Base-by-base conservation (phyloP, 2,797 vertebrate species). In the Lepilemur septentrionalis region DNA sequence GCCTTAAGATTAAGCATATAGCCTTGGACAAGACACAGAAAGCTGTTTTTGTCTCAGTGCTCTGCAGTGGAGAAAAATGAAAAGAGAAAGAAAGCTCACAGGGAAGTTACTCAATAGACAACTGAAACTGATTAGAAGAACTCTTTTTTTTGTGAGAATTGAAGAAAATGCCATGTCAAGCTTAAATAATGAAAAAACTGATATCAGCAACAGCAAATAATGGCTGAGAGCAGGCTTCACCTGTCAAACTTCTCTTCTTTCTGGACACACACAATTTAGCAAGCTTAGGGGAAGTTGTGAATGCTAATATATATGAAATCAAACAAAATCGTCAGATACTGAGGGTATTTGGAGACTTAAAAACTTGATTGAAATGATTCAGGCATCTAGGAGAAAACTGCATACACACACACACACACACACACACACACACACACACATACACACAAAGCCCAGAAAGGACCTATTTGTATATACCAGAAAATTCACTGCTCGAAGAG, bases 111-210 rank as follows among this genome's bases (percentile, higher is more conserved):
- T 91, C 46, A 57, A 38, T 1, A 85, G 78, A 93, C 28, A 89
- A 88, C 85, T 88, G 81, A 94, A 97, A 94, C 82, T 85, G 61
- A 94, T 67, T 48, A 70, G 22, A 72, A 87, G 78, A 86, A 61
- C 46, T 65, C 52, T 67, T 72, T 55, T 82, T 79, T 43, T 59
- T 55, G 38, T 85, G 30, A 67, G 22, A 93, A 81, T 22, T 72
- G 23, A 73, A 85, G 48, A 87, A 67, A 93, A 89, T 72, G 82
- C 55, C 32, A 46, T 0, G 0, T 78, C 67, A 81, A 28, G 38
- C 46, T n/a, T 38, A 35, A 88, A n/a, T 72, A 65, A 94, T 63
- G 52, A 72, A 78, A 76, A 84, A 57, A 73, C 28, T 78, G 63
- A 14, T n/a, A 41, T 28, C 73, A 32, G 6, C 41, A 59, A 55